Base-by-base conservation (phyloP, 1,140 invertebrate genomes). In the Bombus huntii region DNA sequence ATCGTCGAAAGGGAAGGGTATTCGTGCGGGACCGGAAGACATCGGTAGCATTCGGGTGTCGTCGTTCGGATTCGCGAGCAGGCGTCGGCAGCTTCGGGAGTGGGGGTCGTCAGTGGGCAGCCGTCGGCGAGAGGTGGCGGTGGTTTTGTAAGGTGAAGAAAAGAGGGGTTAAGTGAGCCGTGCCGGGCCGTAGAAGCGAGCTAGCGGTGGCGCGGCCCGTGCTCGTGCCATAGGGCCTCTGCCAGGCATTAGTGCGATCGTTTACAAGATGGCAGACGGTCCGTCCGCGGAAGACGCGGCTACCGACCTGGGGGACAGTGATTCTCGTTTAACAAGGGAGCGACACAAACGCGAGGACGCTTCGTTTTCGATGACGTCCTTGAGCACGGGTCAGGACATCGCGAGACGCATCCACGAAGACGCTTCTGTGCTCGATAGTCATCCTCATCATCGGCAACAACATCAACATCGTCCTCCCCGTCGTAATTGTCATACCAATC, bases 191-290 rank as follows among this genome's bases (percentile, higher is more conserved):
- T 87, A 81, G 83, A 76, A 72, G 79, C 78, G 86, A 80, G 83
- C 83, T 83, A 87, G 85, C 81, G 76, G 89, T 82, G 84, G 77
- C 73, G 84, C 89, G 83, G 87, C 81, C 74, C 78, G 88, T 85
- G 89, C 83, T 83, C 86, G 89, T 90, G 89, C 87, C 80, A 88
- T 88, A 91, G 85, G 83, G 79, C 89, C 89, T 87, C 90, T 89
- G 90, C 89, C 88, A 85, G 80, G 34, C 74, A 87, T 70, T 81
- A 92, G 92, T 91, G 90, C 84, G 90, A 92, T 91, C 90, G 88
- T 91, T 91, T 90, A 87, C 93, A 94, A 94, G 92, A 94, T 94
- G 93, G 93, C 93, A 94, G 93, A 94, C 93, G 90, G 93, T 87
- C 89, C 92, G 91, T 93, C 87, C 89, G 90, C 87, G 86, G 90